phyloP scores from a whole-genome alignment of 2,113 vertebrate genomes.

The Malurus melanocephalus region DNA sequence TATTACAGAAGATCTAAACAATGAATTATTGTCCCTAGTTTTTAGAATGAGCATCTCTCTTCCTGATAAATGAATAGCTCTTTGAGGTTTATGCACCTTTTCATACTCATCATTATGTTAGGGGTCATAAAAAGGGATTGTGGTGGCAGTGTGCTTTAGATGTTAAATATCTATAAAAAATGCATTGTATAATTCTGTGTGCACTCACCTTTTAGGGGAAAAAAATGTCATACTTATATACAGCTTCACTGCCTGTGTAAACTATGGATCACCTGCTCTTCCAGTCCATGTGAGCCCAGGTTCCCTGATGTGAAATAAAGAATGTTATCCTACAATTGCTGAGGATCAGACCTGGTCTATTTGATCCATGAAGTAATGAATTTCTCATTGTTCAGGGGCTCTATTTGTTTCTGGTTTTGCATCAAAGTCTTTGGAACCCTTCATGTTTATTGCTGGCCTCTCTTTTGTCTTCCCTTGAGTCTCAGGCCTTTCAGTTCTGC shows the following conservation, averaged over 20 bases:
- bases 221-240: neutral
- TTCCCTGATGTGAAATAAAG: neutral
- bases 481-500: neutral
- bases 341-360: neutral
- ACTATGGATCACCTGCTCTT: neutral
- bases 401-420: conserved; percentile 31
- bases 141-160: conserved; percentile 5
- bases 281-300: neutral
- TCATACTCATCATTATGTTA: conserved; percentile 36
- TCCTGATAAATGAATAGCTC: conserved; percentile 61
- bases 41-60: conserved; percentile 46
- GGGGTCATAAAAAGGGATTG: conserved; percentile 54
- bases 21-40: conserved; percentile 53
- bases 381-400: conserved; percentile 25
- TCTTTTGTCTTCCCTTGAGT: conserved; percentile 34
- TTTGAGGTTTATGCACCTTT: conserved; percentile 68
- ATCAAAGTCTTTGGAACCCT: conserved; percentile 21
- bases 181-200: neutral
- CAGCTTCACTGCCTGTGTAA: neutral
- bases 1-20: conserved; percentile 62
- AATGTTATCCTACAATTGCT: neutral
- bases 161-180: conserved; percentile 50
- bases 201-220: neutral
- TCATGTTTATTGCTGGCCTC: neutral
- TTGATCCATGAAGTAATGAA: conserved; percentile 16